Evolutionary conservation across 2,888 invertebrate genomes (phyloP).

Genomic region (Stegana nigrithorax): DNA sequence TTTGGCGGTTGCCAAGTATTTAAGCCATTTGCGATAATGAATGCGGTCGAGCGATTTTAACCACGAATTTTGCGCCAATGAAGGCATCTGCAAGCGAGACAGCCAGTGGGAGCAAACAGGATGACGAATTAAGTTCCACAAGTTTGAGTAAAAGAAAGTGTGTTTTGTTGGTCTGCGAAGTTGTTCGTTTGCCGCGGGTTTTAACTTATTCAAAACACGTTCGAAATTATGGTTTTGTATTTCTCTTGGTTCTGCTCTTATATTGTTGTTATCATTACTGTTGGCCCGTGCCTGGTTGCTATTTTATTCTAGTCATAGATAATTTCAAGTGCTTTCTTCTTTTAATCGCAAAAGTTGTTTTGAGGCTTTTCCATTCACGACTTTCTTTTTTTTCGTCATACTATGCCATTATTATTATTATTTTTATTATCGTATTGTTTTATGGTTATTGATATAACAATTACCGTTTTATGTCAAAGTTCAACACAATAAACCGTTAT

Average conservation of each 20-base stretch:
- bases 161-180: constrained; percentile 37
- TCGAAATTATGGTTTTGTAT: constrained; percentile 54
- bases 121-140: background rate
- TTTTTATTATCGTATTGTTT: too few species aligned
- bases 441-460: too few species aligned
- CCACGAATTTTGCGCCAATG: constrained; percentile 11
- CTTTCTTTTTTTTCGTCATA: constrained; percentile 13
- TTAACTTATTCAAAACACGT: constrained; percentile 60
- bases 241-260: constrained; percentile 9
- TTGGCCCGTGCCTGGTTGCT: background rate
- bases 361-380: constrained; percentile 3
- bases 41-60: constrained; percentile 58
- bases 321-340: constrained; percentile 21
- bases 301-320: constrained; percentile 27
- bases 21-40: constrained; percentile 62
- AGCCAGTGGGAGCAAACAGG: background rate
- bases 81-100: background rate
- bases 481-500: too few species aligned
- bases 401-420: too few species aligned
- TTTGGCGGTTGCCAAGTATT: constrained; percentile 56
- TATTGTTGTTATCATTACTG: background rate
- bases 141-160: constrained; percentile 18
- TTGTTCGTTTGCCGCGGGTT: constrained; percentile 31
- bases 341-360: background rate
- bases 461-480: too few species aligned